Base-by-base conservation (phyloP, 2,797 vertebrate species). In the Phoeniculus purpureus region DNA sequence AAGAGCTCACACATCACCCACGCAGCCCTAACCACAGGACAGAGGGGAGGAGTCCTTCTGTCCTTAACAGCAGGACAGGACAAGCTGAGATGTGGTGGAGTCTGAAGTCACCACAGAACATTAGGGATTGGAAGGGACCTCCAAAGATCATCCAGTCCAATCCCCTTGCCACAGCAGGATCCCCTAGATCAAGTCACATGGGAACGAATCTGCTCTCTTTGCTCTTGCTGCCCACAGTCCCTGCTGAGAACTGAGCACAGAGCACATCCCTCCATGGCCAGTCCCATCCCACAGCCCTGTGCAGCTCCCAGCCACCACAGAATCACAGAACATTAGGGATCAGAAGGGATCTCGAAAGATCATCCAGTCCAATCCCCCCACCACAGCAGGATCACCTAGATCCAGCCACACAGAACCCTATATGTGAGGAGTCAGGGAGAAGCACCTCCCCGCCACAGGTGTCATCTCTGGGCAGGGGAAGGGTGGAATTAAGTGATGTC, bases 261-360 rank as follows among this genome's bases (percentile, higher is more conserved):
- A 0, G 23, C 65, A 16, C 32, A 27, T 7, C 1, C 31, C 68
- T 47, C 51, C 68, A n/a, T 60, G 60, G 78, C 88, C 14, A n/a
- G 32, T 27, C 64, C 64, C 15, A 1, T 3, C 16, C 2, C 0
- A 2, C 67, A 29, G 77, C 72, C 75, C 7, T 62, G 1, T 2
- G 2, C 7, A 62, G 48, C 84, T 76, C 81, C 67, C 80, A 32
- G 5, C 22, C 55, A 52, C 81, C n/a, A n/a, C n/a, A n/a, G n/a
- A n/a, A n/a, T n/a, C n/a, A n/a, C n/a, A n/a, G n/a, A n/a, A n/a
- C n/a, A 37, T 37, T 37, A 37, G 37, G 37, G 37, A 37, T 37
- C 12, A 12, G 37, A 37, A 37, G 37, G 37, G 37, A 37, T 12
- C 37, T 37, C 37, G 9, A 37, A 37, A 37, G 37, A 37, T 37